phyloP scores from a whole-genome alignment of 2,888 invertebrate genomes.

The Euzetes globulus region DNA sequence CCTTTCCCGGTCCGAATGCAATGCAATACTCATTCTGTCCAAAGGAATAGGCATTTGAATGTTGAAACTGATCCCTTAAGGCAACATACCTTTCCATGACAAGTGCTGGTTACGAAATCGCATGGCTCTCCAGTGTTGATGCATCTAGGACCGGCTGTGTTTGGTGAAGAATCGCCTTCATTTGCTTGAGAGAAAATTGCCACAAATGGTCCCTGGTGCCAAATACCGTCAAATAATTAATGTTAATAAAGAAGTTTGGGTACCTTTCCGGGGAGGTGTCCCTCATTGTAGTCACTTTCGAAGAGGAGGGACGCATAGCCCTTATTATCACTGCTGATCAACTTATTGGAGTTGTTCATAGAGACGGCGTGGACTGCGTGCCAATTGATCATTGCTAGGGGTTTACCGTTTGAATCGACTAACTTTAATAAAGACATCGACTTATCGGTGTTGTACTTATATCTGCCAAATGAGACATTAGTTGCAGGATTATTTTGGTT shows the following conservation, averaged over 20 bases:
- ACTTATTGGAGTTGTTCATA: constrained; percentile 85
- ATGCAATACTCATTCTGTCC: constrained; percentile 59
- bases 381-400: constrained; percentile 76
- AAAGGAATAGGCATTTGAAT: neutral
- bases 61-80: neutral
- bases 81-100: constrained; percentile 56
- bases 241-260: neutral
- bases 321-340: constrained; percentile 83
- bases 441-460: constrained; percentile 69
- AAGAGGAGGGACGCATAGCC: constrained; percentile 78
- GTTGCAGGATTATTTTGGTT: no score
- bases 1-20: constrained; percentile 75
- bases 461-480: constrained; percentile 51
- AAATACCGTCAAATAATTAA: neutral
- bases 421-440: constrained; percentile 71
- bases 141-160: constrained; percentile 75
- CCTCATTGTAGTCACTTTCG: constrained; percentile 68
- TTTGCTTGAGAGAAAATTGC: constrained; percentile 86
- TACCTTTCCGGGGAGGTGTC: constrained; percentile 57
- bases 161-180: constrained; percentile 88
- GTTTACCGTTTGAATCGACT: constrained; percentile 53
- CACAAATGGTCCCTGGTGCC: constrained; percentile 66
- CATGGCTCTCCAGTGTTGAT: constrained; percentile 65
- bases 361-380: constrained; percentile 88
- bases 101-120: constrained; percentile 63